phyloP scores from a whole-genome alignment of 2,888 invertebrate species.

The Nomada flava region DNA sequence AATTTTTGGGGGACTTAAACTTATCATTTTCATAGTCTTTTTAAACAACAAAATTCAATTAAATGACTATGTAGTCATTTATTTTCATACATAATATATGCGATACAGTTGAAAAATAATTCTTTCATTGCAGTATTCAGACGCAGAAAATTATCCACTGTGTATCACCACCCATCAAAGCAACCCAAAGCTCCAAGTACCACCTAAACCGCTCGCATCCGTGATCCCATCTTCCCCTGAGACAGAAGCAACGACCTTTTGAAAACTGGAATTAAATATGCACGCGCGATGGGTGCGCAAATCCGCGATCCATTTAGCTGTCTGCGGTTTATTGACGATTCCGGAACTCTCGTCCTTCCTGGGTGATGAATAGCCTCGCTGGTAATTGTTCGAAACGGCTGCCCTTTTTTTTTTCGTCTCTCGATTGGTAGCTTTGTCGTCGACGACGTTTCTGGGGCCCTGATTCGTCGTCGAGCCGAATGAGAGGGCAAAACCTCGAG shows the following conservation, averaged over 20 bases:
- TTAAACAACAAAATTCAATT: too few relatives aligned
- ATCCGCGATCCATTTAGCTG: not conserved
- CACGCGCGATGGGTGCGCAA: not conserved
- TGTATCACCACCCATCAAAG: not conserved
- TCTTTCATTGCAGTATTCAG: too few relatives aligned
- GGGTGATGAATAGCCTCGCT: conserved; percentile 70
- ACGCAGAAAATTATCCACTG: too few relatives aligned
- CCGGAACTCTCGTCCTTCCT: conserved; percentile 72
- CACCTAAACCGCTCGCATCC: not conserved
- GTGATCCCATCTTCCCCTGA: too few relatives aligned
- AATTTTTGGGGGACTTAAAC: too few relatives aligned
- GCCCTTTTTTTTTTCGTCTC: conserved; percentile 56
- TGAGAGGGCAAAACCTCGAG: conserved; percentile 61
- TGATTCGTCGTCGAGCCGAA: conserved; percentile 52
- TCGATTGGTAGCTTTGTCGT: conserved; percentile 68
- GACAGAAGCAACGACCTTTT: not conserved
- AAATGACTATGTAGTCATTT: too few relatives aligned
- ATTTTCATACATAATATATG: too few relatives aligned
- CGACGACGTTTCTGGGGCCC: conserved; percentile 52
- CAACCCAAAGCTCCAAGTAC: not conserved
- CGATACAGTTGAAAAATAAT: too few relatives aligned
- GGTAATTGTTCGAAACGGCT: conserved; percentile 74
- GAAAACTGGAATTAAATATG: conserved; percentile 13
- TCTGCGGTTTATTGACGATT: conserved; percentile 68
- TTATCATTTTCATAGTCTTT: too few relatives aligned